A percentile compares a stretch with the other conserved stretches of the same genome.
phyloP scores from a whole-genome alignment of 2,113 vertebrate genomes.

The Geothlypis trichas region DNA sequence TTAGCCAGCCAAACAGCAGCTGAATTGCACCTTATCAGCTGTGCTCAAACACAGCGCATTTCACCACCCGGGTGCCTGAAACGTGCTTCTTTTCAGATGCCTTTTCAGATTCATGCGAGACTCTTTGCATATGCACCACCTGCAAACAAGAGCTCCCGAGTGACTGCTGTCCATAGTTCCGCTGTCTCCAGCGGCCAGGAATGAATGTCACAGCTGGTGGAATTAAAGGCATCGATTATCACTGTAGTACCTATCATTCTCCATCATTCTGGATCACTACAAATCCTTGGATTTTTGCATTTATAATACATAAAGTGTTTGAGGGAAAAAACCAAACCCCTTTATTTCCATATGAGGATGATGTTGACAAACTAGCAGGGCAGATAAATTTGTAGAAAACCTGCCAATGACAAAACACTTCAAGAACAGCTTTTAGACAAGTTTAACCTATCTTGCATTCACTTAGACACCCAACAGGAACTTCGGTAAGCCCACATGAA shows the following conservation, averaged over 20 bases:
- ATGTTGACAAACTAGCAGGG: background rate
- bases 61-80: background rate
- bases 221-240: background rate
- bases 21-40: background rate
- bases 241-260: background rate
- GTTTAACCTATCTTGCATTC: background rate
- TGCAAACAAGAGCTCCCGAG: background rate
- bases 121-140: background rate
- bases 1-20: background rate
- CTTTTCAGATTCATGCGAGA: slow-evolving; percentile 10
- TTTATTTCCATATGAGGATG: background rate
- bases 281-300: background rate
- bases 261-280: background rate
- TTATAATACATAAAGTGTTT: background rate
- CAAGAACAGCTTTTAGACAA: background rate
- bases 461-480: too few relatives aligned
- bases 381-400: background rate
- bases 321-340: background rate
- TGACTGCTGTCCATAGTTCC: background rate
- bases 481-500: accelerated
- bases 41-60: background rate
- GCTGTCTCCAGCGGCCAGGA: background rate
- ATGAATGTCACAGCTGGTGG: background rate
- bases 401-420: background rate
- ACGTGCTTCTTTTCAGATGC: background rate